Base-by-base conservation (phyloP, 2,888 invertebrate species). In the Spilarctia lutea region DNA sequence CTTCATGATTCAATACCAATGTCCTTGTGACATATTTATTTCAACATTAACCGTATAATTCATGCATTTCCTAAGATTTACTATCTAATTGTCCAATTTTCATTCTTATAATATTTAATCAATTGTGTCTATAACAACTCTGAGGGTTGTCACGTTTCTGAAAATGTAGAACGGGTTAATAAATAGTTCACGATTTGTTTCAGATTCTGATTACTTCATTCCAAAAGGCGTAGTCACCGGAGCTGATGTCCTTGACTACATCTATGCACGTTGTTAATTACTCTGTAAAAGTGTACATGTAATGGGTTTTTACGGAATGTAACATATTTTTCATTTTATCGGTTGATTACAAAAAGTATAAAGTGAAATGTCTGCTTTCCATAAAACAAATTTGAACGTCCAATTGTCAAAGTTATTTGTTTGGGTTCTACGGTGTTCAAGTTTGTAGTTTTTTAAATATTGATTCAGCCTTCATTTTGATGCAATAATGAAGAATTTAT, bases 211-310 rank as follows among this genome's bases (percentile, higher is more conserved):
- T 52, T 73, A 76, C 69, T 86, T 86, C 73, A 42, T 73, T 3
- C 79, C 87, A n/a, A 81, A 78, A 66, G 78, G 78, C 30, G 84
- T 86, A 27, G 85, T 79, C 42, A 85, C 81, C 0, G 86, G 80
- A 2, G 83, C 85, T 35, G 79, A 85, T 30, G 75, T 86, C n/a
- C 76, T 86, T n/a, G 78, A 85, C 71, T 86, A 85, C 74, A 85
- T 86, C 27, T 27, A 27, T 27, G 60, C 4, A 60, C 27, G 2
- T 16, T 27, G 56, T n/a, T n/a, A n/a, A 56, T 56, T 24, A 52
- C 52, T 52, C 6, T 52, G 7, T 20, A 48, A 48, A 48, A 48
- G 20, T 48, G 20, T 20, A 52, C 24, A 20, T 8, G 7, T 52
- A 52, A 52, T 20, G 10, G 24, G 2, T 56, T 0, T 11, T 56